Percentiles rank a stretch among this genome's conserved stretches.
Conservation (phyloP, 2,797 vertebrate species). For the Argentina silus region DNA sequence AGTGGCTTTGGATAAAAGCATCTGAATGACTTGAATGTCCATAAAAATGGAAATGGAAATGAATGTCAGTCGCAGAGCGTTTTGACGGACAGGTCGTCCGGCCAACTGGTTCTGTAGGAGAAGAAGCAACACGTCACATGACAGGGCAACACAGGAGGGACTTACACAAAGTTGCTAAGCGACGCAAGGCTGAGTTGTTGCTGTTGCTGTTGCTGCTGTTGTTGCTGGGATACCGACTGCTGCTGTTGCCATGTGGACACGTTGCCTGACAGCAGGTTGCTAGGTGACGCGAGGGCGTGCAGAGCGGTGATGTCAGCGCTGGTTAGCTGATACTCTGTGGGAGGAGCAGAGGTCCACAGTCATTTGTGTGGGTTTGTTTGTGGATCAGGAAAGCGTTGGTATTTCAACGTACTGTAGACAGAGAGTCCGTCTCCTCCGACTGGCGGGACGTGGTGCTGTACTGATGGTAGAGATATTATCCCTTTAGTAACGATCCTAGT, state of each 20-base stretch:
- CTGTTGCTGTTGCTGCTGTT: conserved; percentile 69
- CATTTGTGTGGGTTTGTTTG: too few relatives aligned
- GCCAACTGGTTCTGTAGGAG: conserved; percentile 3
- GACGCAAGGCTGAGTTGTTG: conserved; percentile 85
- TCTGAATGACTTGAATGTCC: conserved; percentile 27
- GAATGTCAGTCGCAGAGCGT: conserved; percentile 28
- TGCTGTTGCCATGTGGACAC: conserved; percentile 94
- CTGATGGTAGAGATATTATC: too few relatives aligned
- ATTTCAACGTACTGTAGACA: too few relatives aligned
- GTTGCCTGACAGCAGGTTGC: conserved; percentile 86
- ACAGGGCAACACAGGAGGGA: conserved; percentile 13
- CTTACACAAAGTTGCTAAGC: conserved; percentile 95
- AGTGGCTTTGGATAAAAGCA: too few relatives aligned
- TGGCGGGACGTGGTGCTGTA: too few relatives aligned
- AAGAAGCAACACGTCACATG: not conserved
- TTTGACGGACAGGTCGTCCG: conserved; percentile 26
- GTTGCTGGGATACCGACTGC: conserved; percentile 83
- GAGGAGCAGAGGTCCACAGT: not conserved
- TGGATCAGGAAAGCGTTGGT: too few relatives aligned
- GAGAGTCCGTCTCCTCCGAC: too few relatives aligned
- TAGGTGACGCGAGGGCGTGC: conserved; percentile 91
- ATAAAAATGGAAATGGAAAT: too few relatives aligned
- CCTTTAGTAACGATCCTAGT: too few relatives aligned
- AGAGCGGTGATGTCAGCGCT: conserved; percentile 94
- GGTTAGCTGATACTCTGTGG: conserved; percentile 94